These are phyloP conservation scores for Neopipo cinnamomea DNA, from an alignment of 2,113 vertebrate species.

Conservation along the genomic window DNA sequence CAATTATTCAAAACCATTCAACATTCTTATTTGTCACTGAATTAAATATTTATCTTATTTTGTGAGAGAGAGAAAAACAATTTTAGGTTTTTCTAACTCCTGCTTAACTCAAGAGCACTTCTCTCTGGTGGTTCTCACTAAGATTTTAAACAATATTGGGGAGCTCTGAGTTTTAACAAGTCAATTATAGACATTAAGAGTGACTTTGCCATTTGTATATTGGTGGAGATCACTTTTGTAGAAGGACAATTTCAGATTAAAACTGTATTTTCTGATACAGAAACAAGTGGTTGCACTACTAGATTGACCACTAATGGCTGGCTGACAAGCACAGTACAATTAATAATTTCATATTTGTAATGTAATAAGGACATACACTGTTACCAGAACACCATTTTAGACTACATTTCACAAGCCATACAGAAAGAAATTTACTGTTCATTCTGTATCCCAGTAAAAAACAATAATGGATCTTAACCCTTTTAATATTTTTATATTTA, in stretches of 20 bases:
- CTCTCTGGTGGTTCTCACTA: background rate
- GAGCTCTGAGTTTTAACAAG: background rate
- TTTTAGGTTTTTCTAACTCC: background rate
- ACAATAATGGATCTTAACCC: background rate
- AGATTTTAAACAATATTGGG: background rate
- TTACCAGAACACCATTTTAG: background rate
- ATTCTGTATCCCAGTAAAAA: background rate
- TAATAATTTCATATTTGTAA: background rate
- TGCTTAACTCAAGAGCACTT: background rate
- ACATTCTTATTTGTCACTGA: constrained; percentile 28
- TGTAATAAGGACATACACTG: background rate
- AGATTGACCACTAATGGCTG: background rate
- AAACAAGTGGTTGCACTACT: background rate
- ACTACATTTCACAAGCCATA: background rate
- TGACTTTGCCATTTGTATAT: background rate
- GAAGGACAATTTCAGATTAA: background rate
- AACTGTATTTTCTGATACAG: background rate
- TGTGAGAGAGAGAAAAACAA: background rate
- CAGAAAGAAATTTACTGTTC: background rate
- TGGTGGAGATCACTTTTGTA: background rate
- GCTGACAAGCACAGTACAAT: background rate
- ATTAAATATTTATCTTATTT: constrained; percentile 53
- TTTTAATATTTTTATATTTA: constrained; percentile 3
- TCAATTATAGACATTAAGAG: background rate
- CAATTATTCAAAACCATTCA: constrained; percentile 19